Percentiles rank a stretch among this genome's conserved stretches.
phyloP scores from a whole-genome alignment of 2,888 invertebrate species.

The Synanthedon andrenaeformis region DNA sequence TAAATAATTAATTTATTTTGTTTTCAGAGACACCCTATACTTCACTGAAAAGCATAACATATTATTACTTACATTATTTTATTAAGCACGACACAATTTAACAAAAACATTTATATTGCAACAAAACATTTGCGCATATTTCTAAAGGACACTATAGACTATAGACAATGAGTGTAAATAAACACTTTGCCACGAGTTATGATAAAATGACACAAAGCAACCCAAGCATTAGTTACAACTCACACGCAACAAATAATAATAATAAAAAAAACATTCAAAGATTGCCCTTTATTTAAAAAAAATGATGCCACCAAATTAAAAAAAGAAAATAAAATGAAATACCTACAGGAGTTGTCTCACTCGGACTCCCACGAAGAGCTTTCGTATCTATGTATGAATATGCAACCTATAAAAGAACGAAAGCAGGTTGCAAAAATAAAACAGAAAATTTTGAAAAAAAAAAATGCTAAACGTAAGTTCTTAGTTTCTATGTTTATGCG shows the following conservation, averaged over 20 bases:
- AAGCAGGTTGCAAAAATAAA: conserved; percentile 66
- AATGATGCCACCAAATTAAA: conserved; percentile 10
- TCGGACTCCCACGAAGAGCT: conserved; percentile 53
- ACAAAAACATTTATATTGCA: neutral
- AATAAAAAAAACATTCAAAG: neutral
- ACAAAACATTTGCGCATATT: neutral
- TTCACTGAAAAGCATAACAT: too few species aligned
- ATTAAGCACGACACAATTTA: neutral
- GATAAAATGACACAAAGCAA: neutral
- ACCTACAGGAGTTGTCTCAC: conserved; percentile 80
- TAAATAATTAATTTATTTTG: too few species aligned
- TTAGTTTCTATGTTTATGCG: neutral
- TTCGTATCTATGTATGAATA: conserved; percentile 67
- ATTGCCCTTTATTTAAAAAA: conserved; percentile 4
- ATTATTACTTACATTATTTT: too few species aligned
- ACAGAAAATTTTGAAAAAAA: conserved; percentile 22
- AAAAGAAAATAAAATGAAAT: conserved; percentile 54
- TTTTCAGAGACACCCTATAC: too few species aligned
- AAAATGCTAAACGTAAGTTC: conserved; percentile 12
- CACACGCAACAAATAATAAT: neutral
- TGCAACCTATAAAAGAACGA: conserved; percentile 75
- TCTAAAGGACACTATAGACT: neutral
- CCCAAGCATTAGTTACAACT: neutral
- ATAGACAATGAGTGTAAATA: neutral
- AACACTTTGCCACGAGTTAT: neutral